Base-by-base conservation (phyloP, 1,140 invertebrate genomes). In the Papilio polytes region DNA sequence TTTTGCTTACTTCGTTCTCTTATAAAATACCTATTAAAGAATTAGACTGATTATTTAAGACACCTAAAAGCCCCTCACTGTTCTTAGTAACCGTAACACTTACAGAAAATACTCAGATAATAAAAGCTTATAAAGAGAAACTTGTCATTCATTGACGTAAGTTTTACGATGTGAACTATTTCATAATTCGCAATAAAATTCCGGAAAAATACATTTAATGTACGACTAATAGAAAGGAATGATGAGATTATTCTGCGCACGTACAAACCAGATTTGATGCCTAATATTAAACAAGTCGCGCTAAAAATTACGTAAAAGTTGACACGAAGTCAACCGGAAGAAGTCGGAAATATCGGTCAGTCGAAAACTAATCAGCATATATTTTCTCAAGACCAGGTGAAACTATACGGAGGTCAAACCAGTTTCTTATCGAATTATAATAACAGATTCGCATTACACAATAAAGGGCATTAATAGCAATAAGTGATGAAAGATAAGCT, bases 241-340 rank as follows among this genome's bases (percentile, higher is more conserved):
- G 18, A 74, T 76, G 74, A 76, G n/a, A 76, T 76, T 76, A 76
- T 26, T 76, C 74, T 10, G 44, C 20, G 46, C 74, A 53, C 46
- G 46, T 26, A 76, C 22, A 48, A 76, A 76, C 74, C 74, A 76
- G 74, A 76, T 76, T 76, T 26, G 46, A 76, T 44, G 46, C 74
- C 41, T 73, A 73, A 46, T n/a, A 46, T 51, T n/a, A 70, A 78
- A 78, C 31, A 78, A 63, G 74, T 51, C 41, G 77, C 18, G 77
- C 31, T 63, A 20, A 63, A 59, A 44, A 63, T 78, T 78, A 78
- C 77, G 77, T 78, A 78, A 78, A 78, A 76, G 74, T 20, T 86
- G 86, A 84, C 86, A 84, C 80, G 80, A 85, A 81, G 31, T 44
- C 36, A 84, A 83, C 85, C 87, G 88, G 89, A 89, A 88, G 82